These are phyloP conservation scores for Cacatua alba DNA, from an alignment of 2,113 vertebrate species.

Conservation along the genomic window DNA sequence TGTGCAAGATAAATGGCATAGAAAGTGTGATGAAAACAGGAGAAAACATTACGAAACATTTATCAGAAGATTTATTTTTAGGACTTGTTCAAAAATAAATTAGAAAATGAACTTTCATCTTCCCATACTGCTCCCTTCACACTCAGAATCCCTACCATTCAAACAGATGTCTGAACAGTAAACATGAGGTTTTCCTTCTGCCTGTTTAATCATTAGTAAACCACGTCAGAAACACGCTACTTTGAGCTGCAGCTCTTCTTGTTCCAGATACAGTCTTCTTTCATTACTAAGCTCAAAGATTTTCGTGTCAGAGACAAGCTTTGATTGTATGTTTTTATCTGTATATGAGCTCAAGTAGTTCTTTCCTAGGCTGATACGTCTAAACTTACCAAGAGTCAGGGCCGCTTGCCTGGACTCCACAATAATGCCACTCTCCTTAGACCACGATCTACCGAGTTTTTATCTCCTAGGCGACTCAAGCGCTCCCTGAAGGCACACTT, in stretches of 20 bases:
- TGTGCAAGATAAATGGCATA: not conserved
- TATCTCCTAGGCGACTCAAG: accelerated
- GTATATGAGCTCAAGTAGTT: not conserved
- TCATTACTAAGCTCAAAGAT: not conserved
- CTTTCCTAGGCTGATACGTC: no score
- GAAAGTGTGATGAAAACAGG: not conserved
- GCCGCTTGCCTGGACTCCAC: not conserved
- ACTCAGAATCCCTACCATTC: not conserved
- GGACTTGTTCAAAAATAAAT: not conserved
- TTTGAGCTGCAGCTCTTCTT: not conserved
- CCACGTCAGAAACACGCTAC: not conserved
- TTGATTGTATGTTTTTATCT: not conserved
- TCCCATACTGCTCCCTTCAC: not conserved
- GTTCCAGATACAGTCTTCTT: not conserved
- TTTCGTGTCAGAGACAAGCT: not conserved
- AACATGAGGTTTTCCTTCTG: constrained; percentile 16
- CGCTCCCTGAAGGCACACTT: accelerated
- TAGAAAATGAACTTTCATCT: not conserved
- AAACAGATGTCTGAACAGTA: not conserved
- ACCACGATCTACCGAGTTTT: accelerated
- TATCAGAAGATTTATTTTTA: not conserved
- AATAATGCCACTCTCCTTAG: accelerated
- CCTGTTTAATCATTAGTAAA: constrained; percentile 61
- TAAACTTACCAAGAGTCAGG: accelerated
- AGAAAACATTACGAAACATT: not conserved